Evolutionary conservation across 2,113 vertebrate genomes (phyloP).

Genomic region (Daubentonia madagascariensis): DNA sequence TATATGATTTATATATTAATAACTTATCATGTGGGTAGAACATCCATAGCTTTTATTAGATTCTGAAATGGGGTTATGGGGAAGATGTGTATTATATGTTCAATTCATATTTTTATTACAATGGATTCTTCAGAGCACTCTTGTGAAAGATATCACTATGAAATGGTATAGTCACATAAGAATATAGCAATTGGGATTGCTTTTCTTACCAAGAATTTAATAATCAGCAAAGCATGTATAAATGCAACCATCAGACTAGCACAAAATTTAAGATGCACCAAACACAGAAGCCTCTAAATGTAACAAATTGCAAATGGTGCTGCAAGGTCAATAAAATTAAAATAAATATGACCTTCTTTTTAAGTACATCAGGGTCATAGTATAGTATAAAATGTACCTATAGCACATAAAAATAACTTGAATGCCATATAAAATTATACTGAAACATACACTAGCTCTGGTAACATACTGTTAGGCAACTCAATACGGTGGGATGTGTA

Average conservation of each 20-base stretch:
- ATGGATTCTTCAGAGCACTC: not conserved
- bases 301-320: not conserved
- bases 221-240: not conserved
- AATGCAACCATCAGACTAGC: not conserved
- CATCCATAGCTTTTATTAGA: not conserved
- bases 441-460: not conserved
- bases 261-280: not conserved
- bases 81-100: not conserved
- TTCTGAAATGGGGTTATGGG: not conserved
- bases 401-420: not conserved
- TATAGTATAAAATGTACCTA: not conserved
- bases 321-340: not conserved
- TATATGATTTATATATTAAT: slow-evolving; percentile 14
- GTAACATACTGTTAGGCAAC: not conserved
- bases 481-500: not conserved
- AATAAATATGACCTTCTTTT: not conserved
- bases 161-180: not conserved
- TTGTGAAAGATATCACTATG: not conserved
- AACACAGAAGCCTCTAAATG: not conserved
- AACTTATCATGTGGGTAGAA: not conserved
- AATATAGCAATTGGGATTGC: not conserved
- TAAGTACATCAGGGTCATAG: not conserved
- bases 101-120: slow-evolving; percentile 13
- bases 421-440: not conserved
- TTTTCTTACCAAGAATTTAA: slow-evolving; percentile 24